Evolutionary conservation across 2,888 invertebrate species (phyloP).

Genomic region (Xanthorhoe designata): DNA sequence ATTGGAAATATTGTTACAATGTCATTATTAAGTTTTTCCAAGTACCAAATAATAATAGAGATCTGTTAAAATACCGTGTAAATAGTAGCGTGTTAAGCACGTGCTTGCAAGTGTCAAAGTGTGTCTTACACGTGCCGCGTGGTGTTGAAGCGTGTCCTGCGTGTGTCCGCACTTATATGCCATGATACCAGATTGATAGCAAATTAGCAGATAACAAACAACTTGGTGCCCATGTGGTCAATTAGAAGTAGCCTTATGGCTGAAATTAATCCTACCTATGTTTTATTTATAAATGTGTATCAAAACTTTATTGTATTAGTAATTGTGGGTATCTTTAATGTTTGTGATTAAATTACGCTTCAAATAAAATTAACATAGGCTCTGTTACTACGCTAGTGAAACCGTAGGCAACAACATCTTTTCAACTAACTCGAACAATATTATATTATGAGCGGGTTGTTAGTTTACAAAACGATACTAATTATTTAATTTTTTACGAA

Average conservation of each 20-base stretch:
- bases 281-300: too few species aligned
- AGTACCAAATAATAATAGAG: conserved; percentile 1
- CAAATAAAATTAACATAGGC: too few species aligned
- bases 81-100: conserved; percentile 36
- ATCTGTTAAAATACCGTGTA: conserved; percentile 35
- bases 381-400: too few species aligned
- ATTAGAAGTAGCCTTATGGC: conserved; percentile 13
- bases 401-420: too few species aligned
- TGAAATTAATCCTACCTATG: too few species aligned
- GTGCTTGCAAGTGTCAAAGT: conserved; percentile 47
- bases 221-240: conserved; percentile 22
- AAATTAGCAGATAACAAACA: conserved; percentile 33
- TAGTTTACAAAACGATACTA: too few species aligned
- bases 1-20: not conserved
- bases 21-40: not conserved
- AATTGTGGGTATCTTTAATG: too few species aligned
- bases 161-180: conserved; percentile 43
- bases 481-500: too few species aligned
- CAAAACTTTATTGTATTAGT: too few species aligned
- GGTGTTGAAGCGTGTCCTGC: conserved; percentile 26
- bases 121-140: conserved; percentile 44
- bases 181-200: conserved; percentile 48
- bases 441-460: too few species aligned
- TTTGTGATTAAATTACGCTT: too few species aligned
- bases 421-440: too few species aligned